Evolutionary conservation across 2,888 invertebrate species (phyloP).

Genomic region (Nemotelus pantherinus): DNA sequence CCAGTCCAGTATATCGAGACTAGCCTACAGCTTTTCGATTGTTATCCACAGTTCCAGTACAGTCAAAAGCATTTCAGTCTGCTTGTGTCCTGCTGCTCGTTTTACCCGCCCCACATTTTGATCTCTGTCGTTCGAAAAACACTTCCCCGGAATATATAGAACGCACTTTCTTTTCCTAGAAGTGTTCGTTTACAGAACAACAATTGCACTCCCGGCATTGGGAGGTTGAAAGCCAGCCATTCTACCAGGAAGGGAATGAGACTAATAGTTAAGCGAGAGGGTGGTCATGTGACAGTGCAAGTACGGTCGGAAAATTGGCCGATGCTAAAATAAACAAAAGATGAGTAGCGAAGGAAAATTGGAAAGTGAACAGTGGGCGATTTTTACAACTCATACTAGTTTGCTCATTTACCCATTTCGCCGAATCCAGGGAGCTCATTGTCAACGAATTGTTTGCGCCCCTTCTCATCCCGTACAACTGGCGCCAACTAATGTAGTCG

Average conservation of each 20-base stretch:
- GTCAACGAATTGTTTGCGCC: conserved; percentile 19
- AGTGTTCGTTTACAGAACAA: conserved; percentile 35
- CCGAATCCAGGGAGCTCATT: not conserved
- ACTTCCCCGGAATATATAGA: conserved; percentile 27
- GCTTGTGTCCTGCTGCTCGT: not conserved
- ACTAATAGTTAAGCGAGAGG: not conserved
- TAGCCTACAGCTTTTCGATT: conserved; percentile 9
- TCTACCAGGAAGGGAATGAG: not conserved
- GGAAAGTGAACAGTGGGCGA: conserved; percentile 22
- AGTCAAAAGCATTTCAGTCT: not conserved
- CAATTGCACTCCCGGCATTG: conserved; percentile 13
- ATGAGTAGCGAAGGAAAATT: conserved; percentile 37
- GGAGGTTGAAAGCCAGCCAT: conserved; percentile 17
- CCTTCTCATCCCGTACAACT: not conserved
- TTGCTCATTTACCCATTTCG: not conserved
- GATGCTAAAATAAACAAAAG: conserved; percentile 34
- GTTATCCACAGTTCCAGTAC: not conserved
- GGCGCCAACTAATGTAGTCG: not conserved
- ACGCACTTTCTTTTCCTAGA: conserved; percentile 25
- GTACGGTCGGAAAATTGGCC: conserved; percentile 32
- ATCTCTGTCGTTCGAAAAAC: not conserved
- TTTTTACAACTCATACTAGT: conserved; percentile 3
- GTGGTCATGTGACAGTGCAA: not conserved
- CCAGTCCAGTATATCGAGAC: conserved; percentile 16
- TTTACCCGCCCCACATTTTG: not conserved